A percentile compares a stretch with the other conserved stretches of the same genome.
Conservation (phyloP, 2,888 invertebrate genomes). For the Pseudococcus jackbeardsleyi region DNA sequence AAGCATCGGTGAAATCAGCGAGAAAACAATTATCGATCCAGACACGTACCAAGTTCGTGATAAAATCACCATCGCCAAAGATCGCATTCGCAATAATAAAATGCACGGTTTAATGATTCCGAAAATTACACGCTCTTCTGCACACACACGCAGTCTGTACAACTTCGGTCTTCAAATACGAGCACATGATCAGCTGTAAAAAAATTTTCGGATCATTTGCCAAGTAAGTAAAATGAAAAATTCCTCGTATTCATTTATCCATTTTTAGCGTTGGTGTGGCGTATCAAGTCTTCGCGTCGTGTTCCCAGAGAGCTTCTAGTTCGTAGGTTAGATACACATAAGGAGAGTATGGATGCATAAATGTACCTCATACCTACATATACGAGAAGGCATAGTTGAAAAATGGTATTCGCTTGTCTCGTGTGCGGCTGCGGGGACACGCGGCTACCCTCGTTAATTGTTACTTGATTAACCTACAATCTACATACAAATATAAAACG, state of each 20-base stretch:
- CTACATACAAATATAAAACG: slow-evolving; percentile 54
- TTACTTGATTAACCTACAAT: slow-evolving; percentile 64
- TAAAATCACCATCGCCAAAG: slow-evolving; percentile 28
- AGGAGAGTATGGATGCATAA: background rate
- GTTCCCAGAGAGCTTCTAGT: too few species aligned
- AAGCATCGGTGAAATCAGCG: background rate
- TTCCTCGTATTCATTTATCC: slow-evolving; percentile 22
- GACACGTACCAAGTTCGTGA: slow-evolving; percentile 25
- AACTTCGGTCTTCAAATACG: background rate
- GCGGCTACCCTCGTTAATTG: slow-evolving; percentile 61
- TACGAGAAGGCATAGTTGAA: background rate
- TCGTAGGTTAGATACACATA: too few species aligned
- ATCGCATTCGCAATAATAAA: slow-evolving; percentile 12
- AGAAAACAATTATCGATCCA: slow-evolving; percentile 8
- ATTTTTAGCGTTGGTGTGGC: slow-evolving; percentile 14
- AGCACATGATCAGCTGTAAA: slow-evolving; percentile 12
- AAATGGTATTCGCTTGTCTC: background rate
- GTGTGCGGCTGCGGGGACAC: slow-evolving; percentile 20
- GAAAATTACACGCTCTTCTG: slow-evolving; percentile 13
- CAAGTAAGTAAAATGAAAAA: slow-evolving; percentile 22
- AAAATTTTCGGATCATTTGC: slow-evolving; percentile 14
- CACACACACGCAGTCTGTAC: background rate
- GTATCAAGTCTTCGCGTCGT: background rate
- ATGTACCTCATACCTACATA: background rate
- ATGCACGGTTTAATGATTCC: slow-evolving; percentile 6